phyloP scores from a whole-genome alignment of 2,888 invertebrate species.

The Apamea crenata region DNA sequence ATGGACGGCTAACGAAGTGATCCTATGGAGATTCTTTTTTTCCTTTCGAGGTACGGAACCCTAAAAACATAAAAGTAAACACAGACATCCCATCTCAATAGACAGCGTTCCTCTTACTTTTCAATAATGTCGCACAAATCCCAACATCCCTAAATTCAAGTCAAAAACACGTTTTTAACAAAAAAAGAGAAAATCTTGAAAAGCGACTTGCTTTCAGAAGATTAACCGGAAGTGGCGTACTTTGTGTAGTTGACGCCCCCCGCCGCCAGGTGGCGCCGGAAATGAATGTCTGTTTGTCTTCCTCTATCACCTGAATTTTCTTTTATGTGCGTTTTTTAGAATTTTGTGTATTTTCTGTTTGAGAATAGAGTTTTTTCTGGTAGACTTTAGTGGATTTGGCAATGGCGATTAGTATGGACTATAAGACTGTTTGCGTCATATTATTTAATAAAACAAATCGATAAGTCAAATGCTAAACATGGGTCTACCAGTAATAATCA shows the following conservation, averaged over 20 bases:
- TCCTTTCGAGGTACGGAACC: background rate
- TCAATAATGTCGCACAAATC: constrained; percentile 34
- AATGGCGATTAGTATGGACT: background rate
- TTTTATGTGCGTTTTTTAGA: constrained; percentile 47
- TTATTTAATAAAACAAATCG: background rate
- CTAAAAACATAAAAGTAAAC: constrained; percentile 36
- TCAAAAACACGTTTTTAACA: constrained; percentile 61
- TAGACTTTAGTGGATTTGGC: background rate
- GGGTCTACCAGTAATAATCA: background rate
- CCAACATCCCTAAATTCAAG: constrained; percentile 58
- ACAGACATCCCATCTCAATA: constrained; percentile 23
- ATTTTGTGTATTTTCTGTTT: constrained; percentile 42
- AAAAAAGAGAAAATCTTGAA: constrained; percentile 57
- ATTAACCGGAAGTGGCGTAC: constrained; percentile 72
- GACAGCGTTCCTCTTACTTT: constrained; percentile 25
- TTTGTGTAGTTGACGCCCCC: constrained; percentile 75
- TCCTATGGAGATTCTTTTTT: background rate
- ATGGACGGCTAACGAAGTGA: background rate
- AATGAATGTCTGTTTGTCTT: constrained; percentile 83
- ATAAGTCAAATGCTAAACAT: background rate
- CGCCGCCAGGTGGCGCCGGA: constrained; percentile 74
- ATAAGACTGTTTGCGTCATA: background rate
- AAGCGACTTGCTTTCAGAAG: constrained; percentile 63
- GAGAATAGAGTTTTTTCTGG: constrained; percentile 19
- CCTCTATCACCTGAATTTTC: constrained; percentile 75